These are phyloP conservation scores for Cyphomyrmex costatus DNA, from an alignment of 1,140 invertebrate genomes.

Conservation along the genomic window DNA sequence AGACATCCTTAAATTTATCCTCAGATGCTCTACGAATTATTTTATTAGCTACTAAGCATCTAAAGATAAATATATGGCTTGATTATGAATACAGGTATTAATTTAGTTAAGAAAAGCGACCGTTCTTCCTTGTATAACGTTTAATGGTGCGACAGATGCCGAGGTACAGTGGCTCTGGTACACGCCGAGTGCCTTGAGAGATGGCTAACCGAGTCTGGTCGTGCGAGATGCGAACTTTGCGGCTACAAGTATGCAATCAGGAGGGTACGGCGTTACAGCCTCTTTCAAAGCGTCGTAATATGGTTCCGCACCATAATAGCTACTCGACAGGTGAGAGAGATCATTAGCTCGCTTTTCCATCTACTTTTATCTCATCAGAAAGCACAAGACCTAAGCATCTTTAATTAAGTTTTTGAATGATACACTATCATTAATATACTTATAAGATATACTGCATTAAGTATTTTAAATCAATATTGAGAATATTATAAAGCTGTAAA, in stretches of 20 bases:
- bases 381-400: neutral
- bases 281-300: slow-evolving; percentile 86
- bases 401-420: neutral
- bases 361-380: neutral
- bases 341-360: neutral
- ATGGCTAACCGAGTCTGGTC: slow-evolving; percentile 90
- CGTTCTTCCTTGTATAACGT: neutral
- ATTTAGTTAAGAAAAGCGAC: neutral
- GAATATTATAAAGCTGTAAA: neutral
- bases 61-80: too few relatives aligned
- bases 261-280: slow-evolving; percentile 87
- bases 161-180: slow-evolving; percentile 90
- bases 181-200: slow-evolving; percentile 90
- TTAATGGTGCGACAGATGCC: slow-evolving; percentile 84
- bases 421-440: neutral
- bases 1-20: too few relatives aligned
- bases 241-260: slow-evolving; percentile 87
- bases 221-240: slow-evolving; percentile 88
- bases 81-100: too few relatives aligned
- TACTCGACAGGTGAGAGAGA: slow-evolving; percentile 86
- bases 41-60: too few relatives aligned
- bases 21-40: too few relatives aligned
- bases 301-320: slow-evolving; percentile 88
- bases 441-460: neutral
- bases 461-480: neutral